A percentile compares a stretch with the other conserved stretches of the same genome.
Evolutionary conservation across 2,113 vertebrate genomes (phyloP).

Genomic region (Entomyzon cyanotis): DNA sequence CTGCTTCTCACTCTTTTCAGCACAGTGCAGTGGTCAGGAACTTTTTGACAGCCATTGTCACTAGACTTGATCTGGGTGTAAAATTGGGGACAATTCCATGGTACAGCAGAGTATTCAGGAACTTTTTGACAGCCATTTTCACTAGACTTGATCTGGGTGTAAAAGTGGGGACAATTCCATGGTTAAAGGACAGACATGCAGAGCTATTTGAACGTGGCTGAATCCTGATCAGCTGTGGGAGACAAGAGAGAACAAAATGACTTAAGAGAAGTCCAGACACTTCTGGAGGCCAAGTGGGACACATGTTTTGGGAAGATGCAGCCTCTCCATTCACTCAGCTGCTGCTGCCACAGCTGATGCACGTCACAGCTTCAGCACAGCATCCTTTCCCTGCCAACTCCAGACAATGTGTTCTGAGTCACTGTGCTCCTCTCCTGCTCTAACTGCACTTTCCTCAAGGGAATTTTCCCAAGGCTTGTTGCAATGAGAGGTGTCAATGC

Average conservation of each 20-base stretch:
- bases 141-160: too few relatives aligned
- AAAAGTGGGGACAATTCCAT: not conserved
- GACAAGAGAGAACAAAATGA: not conserved
- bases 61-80: too few relatives aligned
- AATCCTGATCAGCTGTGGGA: not conserved
- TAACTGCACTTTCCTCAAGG: not conserved
- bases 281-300: not conserved
- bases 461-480: not conserved
- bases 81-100: not conserved
- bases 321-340: not conserved
- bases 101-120: not conserved
- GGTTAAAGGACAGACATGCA: rapidly evolving
- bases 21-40: not conserved
- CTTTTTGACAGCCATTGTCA: not conserved
- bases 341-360: not conserved
- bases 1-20: not conserved
- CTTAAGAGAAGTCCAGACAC: not conserved
- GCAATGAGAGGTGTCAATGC: not conserved
- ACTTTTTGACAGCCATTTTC: not conserved
- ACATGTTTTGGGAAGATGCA: not conserved
- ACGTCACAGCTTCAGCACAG: not conserved
- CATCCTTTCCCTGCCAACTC: not conserved
- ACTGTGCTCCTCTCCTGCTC: not conserved
- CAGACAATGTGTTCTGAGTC: not conserved
- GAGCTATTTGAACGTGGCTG: not conserved